Base-by-base conservation (phyloP, 2,113 vertebrate genomes). In the Illadopsis cleaveri region DNA sequence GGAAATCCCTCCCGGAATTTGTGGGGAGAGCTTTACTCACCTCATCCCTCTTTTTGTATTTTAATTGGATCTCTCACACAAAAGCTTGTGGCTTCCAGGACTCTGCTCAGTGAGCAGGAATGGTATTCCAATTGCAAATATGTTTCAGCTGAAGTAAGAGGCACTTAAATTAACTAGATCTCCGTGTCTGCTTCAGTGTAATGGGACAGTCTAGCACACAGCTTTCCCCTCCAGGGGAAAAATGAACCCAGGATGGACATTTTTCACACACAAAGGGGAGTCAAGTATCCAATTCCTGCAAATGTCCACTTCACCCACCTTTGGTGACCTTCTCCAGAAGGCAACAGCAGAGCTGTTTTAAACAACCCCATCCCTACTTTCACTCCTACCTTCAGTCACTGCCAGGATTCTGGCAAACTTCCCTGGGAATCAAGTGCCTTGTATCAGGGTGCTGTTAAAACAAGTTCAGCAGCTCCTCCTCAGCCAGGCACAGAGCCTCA, bases 161-260 rank as follows among this genome's bases (percentile, higher is more conserved):
- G 76, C 88, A 90, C 76, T 95, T 83, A 92, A 83, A 94, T 96
- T 92, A 94, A 94, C 83, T 80, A 27, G 68, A 92, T 89, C 68
- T 91, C 54, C 5, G 12, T 27, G 56, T 51, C 93, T 95, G 84
- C 68, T 77, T 82, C 82, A 51, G 79, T 37, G 47, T 31, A 91
- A 90, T 62, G 22, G 68, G 79, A 83, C 37, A 82, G 90, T 40
- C 58, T 57, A 94, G 80, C 72, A 89, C 56, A 96, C 65, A 86
- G 51, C 79, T 45, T 79, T 91, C 45, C 31, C 78, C 66, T 93
- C 47, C 62, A 62, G 79, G 50, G 68, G 37, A 53, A 92, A 72
- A 91, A 79, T 27, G 27, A 88, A 78, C 48, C 71, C 60, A 78
- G 75, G 22, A 54, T 48, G 47, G 66, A 56, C 21, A 40, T 71